A percentile compares a stretch with the other conserved stretches of the same genome.
Evolutionary conservation across 2,113 vertebrate genomes (phyloP).

Genomic region (Carassius auratus): DNA sequence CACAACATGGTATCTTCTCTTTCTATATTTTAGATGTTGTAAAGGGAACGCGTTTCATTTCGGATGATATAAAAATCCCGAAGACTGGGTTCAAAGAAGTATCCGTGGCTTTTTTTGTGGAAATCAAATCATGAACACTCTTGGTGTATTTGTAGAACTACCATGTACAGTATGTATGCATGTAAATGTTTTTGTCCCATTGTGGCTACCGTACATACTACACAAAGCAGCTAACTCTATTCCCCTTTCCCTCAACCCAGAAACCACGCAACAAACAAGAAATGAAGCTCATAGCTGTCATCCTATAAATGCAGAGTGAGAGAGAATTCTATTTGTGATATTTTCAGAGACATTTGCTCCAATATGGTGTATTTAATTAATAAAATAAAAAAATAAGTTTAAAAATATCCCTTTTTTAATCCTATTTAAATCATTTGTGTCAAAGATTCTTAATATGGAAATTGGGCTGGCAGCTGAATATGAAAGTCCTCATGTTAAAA

Average conservation of each 20-base stretch:
- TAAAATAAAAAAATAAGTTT: conserved; percentile 93
- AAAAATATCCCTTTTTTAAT: conserved; percentile 54
- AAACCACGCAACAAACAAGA: conserved; percentile 75
- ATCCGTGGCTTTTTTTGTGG: conserved; percentile 93
- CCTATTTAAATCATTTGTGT: conserved; percentile 19
- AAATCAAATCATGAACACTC: conserved; percentile 93
- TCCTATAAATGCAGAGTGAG: conserved; percentile 99
- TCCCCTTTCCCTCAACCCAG: conserved; percentile 50
- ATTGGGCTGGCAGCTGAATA: neutral
- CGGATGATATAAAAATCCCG: conserved; percentile 76
- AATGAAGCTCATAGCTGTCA: conserved; percentile 82
- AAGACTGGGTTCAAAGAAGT: conserved; percentile 83
- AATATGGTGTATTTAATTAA: conserved; percentile 99
- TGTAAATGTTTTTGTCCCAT: conserved; percentile 96
- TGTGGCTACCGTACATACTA: conserved; percentile 87
- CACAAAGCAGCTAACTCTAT: conserved; percentile 55
- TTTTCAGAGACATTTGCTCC: conserved; percentile 99
- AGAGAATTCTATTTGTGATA: conserved; percentile 99
- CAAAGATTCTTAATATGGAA: neutral
- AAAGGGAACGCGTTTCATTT: conserved; percentile 90
- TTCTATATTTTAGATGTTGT: conserved; percentile 99
- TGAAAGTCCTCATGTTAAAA: neutral
- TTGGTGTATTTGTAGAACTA: conserved; percentile 99
- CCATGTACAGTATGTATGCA: conserved; percentile 96
- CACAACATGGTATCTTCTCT: conserved; percentile 94